A percentile compares a stretch with the other conserved stretches of the same genome.
phyloP scores from a whole-genome alignment of 2,113 vertebrate genomes.

The Pterocles orientalis region DNA sequence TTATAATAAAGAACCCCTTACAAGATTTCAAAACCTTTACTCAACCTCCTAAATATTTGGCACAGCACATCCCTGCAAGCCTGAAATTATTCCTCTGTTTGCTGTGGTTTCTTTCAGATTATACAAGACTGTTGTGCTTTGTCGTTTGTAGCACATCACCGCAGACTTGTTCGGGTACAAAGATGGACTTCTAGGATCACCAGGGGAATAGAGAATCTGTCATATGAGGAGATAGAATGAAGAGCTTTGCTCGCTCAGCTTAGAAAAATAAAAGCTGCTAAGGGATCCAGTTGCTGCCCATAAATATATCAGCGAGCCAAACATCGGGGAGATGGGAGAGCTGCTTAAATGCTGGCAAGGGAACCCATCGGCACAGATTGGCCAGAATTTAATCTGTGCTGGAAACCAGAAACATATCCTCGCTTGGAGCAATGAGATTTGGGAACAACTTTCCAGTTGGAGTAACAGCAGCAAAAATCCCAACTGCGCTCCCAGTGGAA shows the following conservation, averaged over 20 bases:
- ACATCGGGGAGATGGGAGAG: neutral
- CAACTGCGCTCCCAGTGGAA: neutral
- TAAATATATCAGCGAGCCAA: slow-evolving; percentile 15
- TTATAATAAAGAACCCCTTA: neutral
- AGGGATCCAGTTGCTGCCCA: slow-evolving; percentile 26
- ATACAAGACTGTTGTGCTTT: neutral
- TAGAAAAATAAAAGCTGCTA: slow-evolving; percentile 3
- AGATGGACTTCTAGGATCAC: slow-evolving; percentile 17
- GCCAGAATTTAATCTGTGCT: neutral
- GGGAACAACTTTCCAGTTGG: neutral
- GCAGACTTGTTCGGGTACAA: slow-evolving; percentile 54
- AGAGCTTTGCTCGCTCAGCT: neutral
- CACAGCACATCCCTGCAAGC: slow-evolving; percentile 1
- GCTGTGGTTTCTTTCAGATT: slow-evolving; percentile 33
- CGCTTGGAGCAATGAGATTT: neutral
- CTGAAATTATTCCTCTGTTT: slow-evolving; percentile 22
- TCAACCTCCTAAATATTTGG: slow-evolving; percentile 36
- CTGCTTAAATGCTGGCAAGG: neutral
- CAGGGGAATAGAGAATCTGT: neutral
- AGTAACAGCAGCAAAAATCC: neutral
- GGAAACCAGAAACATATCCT: neutral
- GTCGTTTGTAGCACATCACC: slow-evolving; percentile 55
- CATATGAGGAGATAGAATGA: slow-evolving; percentile 21
- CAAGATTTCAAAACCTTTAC: slow-evolving; percentile 17
- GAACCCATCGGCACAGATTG: neutral